These are phyloP conservation scores for Embidobia sp. DNA, from an alignment of 2,888 invertebrate species.

Conservation along the genomic window DNA sequence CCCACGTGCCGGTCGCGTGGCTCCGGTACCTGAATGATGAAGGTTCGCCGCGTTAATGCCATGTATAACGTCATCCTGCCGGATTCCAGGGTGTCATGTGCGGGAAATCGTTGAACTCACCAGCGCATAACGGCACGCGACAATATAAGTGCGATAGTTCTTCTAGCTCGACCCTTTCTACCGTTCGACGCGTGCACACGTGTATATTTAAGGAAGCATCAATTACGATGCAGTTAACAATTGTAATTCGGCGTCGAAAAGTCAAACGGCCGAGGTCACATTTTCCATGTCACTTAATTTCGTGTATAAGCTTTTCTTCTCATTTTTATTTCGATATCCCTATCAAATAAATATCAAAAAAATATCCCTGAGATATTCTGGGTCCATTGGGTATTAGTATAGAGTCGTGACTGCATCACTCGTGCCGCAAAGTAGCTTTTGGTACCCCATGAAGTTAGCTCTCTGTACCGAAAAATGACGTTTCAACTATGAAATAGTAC, in stretches of 20 bases:
- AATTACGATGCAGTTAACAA: constrained; percentile 29
- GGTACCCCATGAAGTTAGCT: no score
- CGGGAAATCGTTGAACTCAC: constrained; percentile 69
- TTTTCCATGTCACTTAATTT: no score
- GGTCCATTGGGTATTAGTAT: no score
- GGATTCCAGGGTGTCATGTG: constrained; percentile 77
- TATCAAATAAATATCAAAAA: no score
- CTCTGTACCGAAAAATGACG: no score
- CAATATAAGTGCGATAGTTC: constrained; percentile 50
- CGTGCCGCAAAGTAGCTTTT: no score
- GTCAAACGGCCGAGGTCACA: constrained; percentile 24
- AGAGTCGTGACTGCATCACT: no score
- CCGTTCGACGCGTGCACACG: constrained; percentile 6
- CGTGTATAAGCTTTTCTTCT: no score
- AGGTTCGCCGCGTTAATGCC: constrained; percentile 64
- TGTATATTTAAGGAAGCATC: constrained; percentile 15
- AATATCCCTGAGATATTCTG: no score
- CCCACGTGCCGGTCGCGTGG: constrained; percentile 69
- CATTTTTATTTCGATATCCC: no score
- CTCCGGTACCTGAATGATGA: constrained; percentile 52
- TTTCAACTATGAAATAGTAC: no score
- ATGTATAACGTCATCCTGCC: constrained; percentile 69
- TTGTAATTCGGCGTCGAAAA: constrained; percentile 15
- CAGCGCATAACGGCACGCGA: constrained; percentile 69
- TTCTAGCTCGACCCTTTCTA: constrained; percentile 40